Base-by-base conservation (phyloP, 2,888 invertebrate genomes). In the Agrotis exclamationis region DNA sequence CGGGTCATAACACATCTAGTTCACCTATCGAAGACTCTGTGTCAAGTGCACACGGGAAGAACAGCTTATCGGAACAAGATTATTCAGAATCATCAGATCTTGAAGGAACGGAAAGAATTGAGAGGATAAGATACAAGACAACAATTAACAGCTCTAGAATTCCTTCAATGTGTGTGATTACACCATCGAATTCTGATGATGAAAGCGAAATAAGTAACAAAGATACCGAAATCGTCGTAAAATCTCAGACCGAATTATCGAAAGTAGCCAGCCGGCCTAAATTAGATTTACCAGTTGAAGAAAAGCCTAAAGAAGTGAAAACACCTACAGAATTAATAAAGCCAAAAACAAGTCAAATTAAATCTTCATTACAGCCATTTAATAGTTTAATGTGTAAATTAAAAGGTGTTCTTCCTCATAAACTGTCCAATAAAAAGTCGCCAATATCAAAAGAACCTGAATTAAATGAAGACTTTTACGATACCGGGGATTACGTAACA, bases 91-190 rank as follows among this genome's bases (percentile, higher is more conserved):
- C 98, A 54, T 98, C 98, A 0, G 98, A 98, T 90, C 96, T 98
- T 83, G 98, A 98, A 94, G 98, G 98, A n/a, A 97, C 98, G 39
- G 98, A 98, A 89, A 96, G 98, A 87, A 98, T 98, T 86, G 98
- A 99, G 93, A 96, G 98, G 83, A 98, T 99, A 79, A 96, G 98
- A 75, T 97, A 97, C 56, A 99, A 99, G 94, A 99, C 99, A 0
- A 98, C 98, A 2, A 98, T 99, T 56, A 98, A 98, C 88, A 98
- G 98, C 64, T 98, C 98, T 84, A 97, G 99, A 84, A 99, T 99
- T 88, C 99, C 99, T 1, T 98, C 99, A 7, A 98, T 99, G 98
- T 99, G 99, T 92, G 98, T 98, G 3, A 98, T 99, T 63, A 99
- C 99, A 20, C 98, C 99, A 6, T 97, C 98, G 0, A 98, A 98